Percentiles rank a stretch among this genome's conserved stretches.
phyloP scores from a whole-genome alignment of 2,797 vertebrate genomes.

The Decapterus maruadsi region DNA sequence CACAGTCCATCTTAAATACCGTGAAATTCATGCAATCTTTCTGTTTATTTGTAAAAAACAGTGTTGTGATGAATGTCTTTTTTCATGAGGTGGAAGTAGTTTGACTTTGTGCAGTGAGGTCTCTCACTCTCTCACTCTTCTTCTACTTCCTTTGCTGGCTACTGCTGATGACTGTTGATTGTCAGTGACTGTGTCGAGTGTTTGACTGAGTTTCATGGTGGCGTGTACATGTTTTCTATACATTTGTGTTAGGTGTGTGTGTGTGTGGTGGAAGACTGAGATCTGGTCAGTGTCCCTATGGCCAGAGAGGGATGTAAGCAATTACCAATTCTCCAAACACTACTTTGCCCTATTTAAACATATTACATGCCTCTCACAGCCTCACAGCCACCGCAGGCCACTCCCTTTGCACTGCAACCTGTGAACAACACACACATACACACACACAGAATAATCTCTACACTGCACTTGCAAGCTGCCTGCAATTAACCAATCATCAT shows the following conservation, averaged over 20 bases:
- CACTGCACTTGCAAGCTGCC: slow-evolving; percentile 78
- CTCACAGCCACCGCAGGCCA: slow-evolving; percentile 78
- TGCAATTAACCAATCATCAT: slow-evolving; percentile 87
- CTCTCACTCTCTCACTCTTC: too few species aligned
- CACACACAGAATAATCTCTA: slow-evolving; percentile 35
- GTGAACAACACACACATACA: slow-evolving; percentile 68
- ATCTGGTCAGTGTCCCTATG: slow-evolving; percentile 90
- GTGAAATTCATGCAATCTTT: too few species aligned
- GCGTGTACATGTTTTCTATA: slow-evolving; percentile 42
- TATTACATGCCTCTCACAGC: slow-evolving; percentile 87
- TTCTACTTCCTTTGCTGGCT: slow-evolving; percentile 34
- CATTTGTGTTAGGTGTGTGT: background rate
- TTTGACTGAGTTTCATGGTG: slow-evolving; percentile 30
- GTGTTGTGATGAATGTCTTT: too few species aligned
- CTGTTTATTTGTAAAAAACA: background rate
- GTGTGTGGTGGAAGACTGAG: slow-evolving; percentile 59
- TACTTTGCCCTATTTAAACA: slow-evolving; percentile 90
- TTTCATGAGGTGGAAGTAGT: too few species aligned
- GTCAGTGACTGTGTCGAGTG: slow-evolving; percentile 46
- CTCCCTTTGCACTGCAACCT: slow-evolving; percentile 71
- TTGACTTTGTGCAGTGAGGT: background rate
- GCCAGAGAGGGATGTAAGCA: slow-evolving; percentile 92
- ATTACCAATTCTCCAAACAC: slow-evolving; percentile 94
- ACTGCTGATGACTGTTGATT: slow-evolving; percentile 64
- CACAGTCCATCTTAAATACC: too few species aligned